Conservation (phyloP, 2,888 invertebrate species). For the Cepaea hortensis region DNA sequence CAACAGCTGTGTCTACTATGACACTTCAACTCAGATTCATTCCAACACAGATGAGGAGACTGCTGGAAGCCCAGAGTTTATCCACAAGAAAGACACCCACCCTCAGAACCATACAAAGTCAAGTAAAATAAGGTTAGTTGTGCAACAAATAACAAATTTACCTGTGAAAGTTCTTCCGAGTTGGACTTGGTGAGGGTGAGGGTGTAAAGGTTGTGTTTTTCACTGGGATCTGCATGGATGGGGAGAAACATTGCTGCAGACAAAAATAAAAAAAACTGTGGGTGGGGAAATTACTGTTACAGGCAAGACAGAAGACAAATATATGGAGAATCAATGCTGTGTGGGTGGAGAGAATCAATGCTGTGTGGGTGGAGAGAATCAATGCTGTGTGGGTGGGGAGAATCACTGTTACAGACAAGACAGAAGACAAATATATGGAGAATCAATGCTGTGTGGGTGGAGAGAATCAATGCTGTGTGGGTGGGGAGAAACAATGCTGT, state of each 20-base stretch:
- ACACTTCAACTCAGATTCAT: too few relatives aligned
- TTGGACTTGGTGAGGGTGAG: slow-evolving; percentile 88
- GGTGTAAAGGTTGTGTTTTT: slow-evolving; percentile 76
- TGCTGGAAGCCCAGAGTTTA: too few relatives aligned
- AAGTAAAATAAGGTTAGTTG: neutral
- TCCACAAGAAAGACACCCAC: too few relatives aligned
- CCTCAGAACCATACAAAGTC: too few relatives aligned
- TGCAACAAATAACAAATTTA: slow-evolving; percentile 27
- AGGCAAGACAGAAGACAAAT: neutral
- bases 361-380: too few relatives aligned
- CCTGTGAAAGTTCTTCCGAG: slow-evolving; percentile 85
- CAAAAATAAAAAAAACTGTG: slow-evolving; percentile 47
- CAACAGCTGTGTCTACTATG: too few relatives aligned
- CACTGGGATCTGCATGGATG: slow-evolving; percentile 79
- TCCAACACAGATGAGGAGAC: too few relatives aligned
- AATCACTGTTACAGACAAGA: too few relatives aligned
- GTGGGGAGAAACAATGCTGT: too few relatives aligned
- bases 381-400: too few relatives aligned
- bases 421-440: neutral
- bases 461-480: too few relatives aligned
- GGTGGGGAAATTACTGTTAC: neutral
- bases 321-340: neutral
- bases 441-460: neutral
- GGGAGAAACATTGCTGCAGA: slow-evolving; percentile 80
- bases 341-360: too few relatives aligned